Base-by-base conservation (phyloP, 2,113 vertebrate genomes). In the Crotalus viridis region DNA sequence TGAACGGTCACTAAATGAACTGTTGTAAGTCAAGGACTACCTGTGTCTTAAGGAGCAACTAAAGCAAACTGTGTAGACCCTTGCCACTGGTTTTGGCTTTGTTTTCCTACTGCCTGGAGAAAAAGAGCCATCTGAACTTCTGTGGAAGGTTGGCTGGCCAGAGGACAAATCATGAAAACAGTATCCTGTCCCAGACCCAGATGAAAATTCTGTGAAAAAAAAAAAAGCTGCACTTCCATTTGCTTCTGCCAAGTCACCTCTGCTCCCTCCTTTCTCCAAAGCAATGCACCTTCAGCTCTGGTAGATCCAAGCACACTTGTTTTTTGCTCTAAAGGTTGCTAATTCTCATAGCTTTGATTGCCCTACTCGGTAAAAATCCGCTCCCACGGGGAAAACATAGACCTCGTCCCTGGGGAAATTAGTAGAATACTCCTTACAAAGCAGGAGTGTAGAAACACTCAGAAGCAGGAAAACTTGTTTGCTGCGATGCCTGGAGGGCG, bases 191-290 rank as follows among this genome's bases (percentile, higher is more conserved):
- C 4, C 15, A 10, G 92, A 10, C 55, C 93, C 89, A 88, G 95
- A 95, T 93, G 2, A 28, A 51, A 43, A 88, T 22, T 46, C 33
- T 28, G 17, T 46, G 39, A 88, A 39, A 26, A 56, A 22, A 15
- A 39, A 26, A 24, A 56, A 89, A 17, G 54, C 74, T 46, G 56
- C 52, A 91, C 93, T 26, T 61, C 91, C 93, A 55, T 94, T 91
- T 92, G 5, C 93, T 86, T 22, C 95, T 52, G 94, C 95, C 93
- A 91, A 93, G 94, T 88, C 93, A 81, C 95, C 85, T 94, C 95
- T 95, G 95, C 94, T 95, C 85, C 93, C 92, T 95, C 92, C 81
- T 94, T 94, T 24, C 61, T 81, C 17, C 3, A 93, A 61, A 92
- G 56, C 69, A 87, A 61, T 0, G 0, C 87, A 0, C 10, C 55